Evolutionary conservation across 2,888 invertebrate genomes (phyloP), one percentile per base, ranked within the genome.

Genomic region (Germaria angustata): DNA sequence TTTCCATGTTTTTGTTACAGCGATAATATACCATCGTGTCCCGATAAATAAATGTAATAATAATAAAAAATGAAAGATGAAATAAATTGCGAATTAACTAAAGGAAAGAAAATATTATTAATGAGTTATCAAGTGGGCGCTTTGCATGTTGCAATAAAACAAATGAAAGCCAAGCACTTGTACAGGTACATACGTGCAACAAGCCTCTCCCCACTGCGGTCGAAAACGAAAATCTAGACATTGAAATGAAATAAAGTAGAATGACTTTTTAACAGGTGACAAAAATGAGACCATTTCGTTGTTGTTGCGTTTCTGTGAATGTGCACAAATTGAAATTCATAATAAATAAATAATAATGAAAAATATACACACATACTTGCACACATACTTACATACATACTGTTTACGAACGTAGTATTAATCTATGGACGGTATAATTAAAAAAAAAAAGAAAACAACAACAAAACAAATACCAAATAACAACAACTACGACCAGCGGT

Each of bases 71-170:
- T 32, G 75, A 73, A 79, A 71, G 69, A 79, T 82, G 66, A 79
- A 75, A 76, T 76, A 82, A 71, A 82, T 76, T 79, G 66, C 61
- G 55, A 80, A 69, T 72, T 63, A 77, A 81, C 28, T 39, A 59
- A 66, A 68, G 68, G 28, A 68, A 44, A n/a, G n/a, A n/a, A 71
- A 80, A 78, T 79, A 81, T 81, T 84, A 84, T 79, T 84, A 81
- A 84, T 79, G 81, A 76, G 57, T 75, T 84, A 79, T 84, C 75
- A 71, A 79, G 78, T 78, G 81, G 84, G 81, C 80, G 81, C 77
- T 75, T 79, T 78, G 75, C 73, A 78, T 79, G 75, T 75, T 71
- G 81, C 76, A 84, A 73, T 80, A 69, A 71, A 73, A 65, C 69
- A 82, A 78, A 68, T 59, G 55, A 78, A 71, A 63, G 57, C 7